Conservation (phyloP, 1,140 invertebrate species). For the Palaemon carinicauda region DNA sequence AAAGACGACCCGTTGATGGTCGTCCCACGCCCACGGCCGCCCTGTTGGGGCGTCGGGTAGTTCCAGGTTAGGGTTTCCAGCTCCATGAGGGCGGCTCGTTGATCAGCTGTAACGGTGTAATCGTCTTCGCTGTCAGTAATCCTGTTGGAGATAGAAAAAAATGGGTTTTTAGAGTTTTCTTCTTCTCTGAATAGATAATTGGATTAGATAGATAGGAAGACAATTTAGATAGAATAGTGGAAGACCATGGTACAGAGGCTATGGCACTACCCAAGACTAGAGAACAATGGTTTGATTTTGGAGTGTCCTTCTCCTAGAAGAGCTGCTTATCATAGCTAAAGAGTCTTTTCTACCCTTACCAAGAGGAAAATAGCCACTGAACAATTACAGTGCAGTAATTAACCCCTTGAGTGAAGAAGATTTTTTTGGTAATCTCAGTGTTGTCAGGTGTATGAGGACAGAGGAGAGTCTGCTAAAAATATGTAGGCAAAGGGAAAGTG, state of each 20-base stretch:
- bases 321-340: too few species aligned
- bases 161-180: background rate
- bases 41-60: constrained; percentile 39
- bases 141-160: background rate
- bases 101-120: constrained; percentile 49
- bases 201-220: background rate
- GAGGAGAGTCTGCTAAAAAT: too few species aligned
- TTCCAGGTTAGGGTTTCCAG: constrained; percentile 46
- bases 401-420: too few species aligned
- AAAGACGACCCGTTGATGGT: background rate
- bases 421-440: too few species aligned
- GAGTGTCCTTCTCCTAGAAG: too few species aligned
- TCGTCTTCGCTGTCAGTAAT: constrained; percentile 44
- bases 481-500: too few species aligned
- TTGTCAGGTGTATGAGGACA: too few species aligned
- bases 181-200: too few species aligned
- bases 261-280: background rate
- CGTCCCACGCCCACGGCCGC: background rate
- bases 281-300: background rate
- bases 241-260: background rate
- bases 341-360: too few species aligned
- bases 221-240: background rate
- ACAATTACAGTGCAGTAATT: too few species aligned
- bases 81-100: constrained; percentile 48
- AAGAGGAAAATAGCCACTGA: too few species aligned